These are phyloP conservation scores for Rhadinocentrus ornatus DNA, from an alignment of 2,797 vertebrate species.

Conservation along the genomic window DNA sequence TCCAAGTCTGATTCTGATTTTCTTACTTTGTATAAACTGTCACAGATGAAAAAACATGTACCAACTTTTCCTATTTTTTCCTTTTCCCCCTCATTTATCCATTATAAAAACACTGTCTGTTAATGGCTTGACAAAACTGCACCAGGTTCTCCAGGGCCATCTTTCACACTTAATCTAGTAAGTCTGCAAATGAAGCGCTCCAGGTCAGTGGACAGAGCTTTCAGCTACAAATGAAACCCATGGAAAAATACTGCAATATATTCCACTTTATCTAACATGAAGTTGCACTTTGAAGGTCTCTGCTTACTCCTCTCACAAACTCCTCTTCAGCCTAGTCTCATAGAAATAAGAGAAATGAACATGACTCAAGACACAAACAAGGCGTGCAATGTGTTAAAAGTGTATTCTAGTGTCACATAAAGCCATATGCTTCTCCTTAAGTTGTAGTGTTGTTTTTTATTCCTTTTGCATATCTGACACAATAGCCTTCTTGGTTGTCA, in stretches of 20 bases:
- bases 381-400: constrained; percentile 5
- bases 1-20: no score
- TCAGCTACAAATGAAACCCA: background rate
- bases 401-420: background rate
- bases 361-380: background rate
- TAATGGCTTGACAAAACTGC: background rate
- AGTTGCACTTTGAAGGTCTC: background rate
- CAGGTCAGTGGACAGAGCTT: constrained; percentile 1
- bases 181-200: background rate
- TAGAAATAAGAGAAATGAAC: background rate
- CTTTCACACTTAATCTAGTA: background rate
- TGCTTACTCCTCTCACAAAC: background rate
- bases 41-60: no score
- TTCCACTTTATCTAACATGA: background rate
- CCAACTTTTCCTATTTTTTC: background rate
- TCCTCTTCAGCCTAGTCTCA: background rate
- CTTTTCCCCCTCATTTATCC: background rate
- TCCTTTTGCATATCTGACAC: background rate
- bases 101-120: background rate
- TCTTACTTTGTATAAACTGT: no score
- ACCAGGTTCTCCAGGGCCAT: background rate
- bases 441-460: background rate
- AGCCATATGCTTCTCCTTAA: background rate
- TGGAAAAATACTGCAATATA: background rate
- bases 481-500: background rate